Evolutionary conservation across 2,888 invertebrate species (phyloP).

Genomic region (Bugulina stolonifera): DNA sequence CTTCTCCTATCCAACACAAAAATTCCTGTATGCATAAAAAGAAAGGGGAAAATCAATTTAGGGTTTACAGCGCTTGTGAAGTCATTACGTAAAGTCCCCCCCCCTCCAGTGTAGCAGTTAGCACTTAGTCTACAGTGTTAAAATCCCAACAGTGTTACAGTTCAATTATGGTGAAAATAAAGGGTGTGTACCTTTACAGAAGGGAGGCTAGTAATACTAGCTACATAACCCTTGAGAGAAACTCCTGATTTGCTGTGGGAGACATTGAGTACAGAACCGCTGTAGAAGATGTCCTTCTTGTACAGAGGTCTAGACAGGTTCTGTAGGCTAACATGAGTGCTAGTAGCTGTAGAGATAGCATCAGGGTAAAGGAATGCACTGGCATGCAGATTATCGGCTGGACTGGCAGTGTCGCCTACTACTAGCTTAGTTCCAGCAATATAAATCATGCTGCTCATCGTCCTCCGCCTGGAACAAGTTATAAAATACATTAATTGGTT

Average conservation of each 20-base stretch:
- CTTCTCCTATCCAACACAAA: too few species aligned
- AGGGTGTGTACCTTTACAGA: constrained; percentile 8
- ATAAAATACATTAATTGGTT: too few species aligned
- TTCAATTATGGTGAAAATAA: too few species aligned
- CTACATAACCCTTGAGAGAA: constrained; percentile 80
- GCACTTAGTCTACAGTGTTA: too few species aligned
- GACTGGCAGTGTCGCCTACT: background rate
- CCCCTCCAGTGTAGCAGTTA: too few species aligned
- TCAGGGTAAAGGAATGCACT: background rate
- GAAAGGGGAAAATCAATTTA: too few species aligned
- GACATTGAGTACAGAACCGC: constrained; percentile 85
- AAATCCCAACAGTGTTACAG: too few species aligned
- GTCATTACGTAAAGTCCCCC: too few species aligned
- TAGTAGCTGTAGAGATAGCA: background rate
- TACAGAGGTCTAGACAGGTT: constrained; percentile 68
- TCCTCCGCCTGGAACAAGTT: background rate
- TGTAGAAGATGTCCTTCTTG: constrained; percentile 94
- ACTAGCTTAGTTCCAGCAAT: constrained; percentile 19
- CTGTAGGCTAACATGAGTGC: background rate
- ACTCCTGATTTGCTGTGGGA: constrained; percentile 79
- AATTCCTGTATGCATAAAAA: too few species aligned
- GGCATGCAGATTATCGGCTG: constrained; percentile 1
- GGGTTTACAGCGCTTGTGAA: too few species aligned
- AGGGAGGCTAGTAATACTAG: constrained; percentile 82
- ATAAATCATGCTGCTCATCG: background rate